These are phyloP conservation scores for Chloropsis cyanopogon DNA, from an alignment of 2,113 vertebrate species.

Conservation along the genomic window DNA sequence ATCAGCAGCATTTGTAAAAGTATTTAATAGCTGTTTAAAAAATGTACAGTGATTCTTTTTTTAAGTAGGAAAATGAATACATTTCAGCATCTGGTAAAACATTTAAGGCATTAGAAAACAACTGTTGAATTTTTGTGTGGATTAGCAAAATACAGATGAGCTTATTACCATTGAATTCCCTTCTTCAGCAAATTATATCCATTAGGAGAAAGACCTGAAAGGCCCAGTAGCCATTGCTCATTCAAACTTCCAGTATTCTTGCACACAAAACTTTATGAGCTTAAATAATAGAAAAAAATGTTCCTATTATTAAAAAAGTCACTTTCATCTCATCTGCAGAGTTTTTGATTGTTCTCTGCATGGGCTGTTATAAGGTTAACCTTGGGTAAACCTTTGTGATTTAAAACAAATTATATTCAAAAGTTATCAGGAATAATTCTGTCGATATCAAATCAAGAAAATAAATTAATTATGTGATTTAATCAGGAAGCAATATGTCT, in stretches of 20 bases:
- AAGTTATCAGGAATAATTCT: not conserved
- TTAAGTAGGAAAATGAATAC: not conserved
- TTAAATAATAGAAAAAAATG: not conserved
- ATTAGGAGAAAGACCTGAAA: not conserved
- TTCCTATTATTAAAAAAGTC: not conserved
- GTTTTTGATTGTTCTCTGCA: not conserved
- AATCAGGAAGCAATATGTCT: not conserved
- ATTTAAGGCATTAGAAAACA: not conserved
- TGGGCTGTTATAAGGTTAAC: not conserved
- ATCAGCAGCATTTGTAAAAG: not conserved
- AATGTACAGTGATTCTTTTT: not conserved
- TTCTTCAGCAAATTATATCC: not conserved
- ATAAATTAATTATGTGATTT: not conserved
- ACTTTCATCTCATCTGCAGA: not conserved
- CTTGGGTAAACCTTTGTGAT: not conserved
- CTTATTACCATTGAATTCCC: not conserved
- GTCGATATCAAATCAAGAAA: not conserved
- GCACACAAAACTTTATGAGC: not conserved
- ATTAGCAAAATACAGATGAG: not conserved
- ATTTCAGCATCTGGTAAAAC: not conserved
- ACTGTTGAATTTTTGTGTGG: not conserved
- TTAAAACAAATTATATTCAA: not conserved
- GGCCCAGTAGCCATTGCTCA: not conserved
- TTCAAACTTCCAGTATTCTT: not conserved
- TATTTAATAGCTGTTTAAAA: not conserved